Evolutionary conservation across 2,888 invertebrate species (phyloP).

Genomic region (Leptarthrus brevirostris): DNA sequence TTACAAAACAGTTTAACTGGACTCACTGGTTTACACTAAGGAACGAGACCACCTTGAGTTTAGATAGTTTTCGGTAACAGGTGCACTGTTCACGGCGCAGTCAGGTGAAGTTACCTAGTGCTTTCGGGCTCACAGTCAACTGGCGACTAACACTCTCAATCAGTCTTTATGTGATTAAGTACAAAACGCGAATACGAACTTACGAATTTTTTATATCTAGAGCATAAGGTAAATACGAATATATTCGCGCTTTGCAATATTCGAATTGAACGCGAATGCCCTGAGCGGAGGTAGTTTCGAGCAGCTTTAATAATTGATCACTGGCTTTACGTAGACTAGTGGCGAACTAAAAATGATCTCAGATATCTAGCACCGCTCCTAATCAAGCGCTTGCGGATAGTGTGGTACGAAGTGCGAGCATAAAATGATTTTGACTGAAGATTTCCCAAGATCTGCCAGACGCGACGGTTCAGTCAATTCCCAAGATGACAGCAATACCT

Average conservation of each 20-base stretch:
- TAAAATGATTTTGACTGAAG: constrained; percentile 9
- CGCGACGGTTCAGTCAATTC: neutral
- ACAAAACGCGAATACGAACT: constrained; percentile 11
- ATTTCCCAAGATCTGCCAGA: neutral
- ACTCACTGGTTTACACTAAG: neutral
- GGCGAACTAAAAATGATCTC: constrained; percentile 34
- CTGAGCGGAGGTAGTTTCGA: too few relatives aligned
- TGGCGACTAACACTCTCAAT: constrained; percentile 65
- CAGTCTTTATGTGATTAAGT: constrained; percentile 59
- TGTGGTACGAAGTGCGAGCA: constrained; percentile 8
- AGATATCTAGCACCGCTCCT: neutral
- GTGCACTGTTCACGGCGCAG: constrained; percentile 19
- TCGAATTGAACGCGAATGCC: neutral
- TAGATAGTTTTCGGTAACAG: neutral
- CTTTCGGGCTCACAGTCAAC: constrained; percentile 65
- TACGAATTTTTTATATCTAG: constrained; percentile 32
- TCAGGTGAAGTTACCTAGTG: constrained; percentile 34
- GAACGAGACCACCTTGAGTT: neutral
- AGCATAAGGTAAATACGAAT: constrained; percentile 27
- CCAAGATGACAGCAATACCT: neutral
- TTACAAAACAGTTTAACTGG: neutral
- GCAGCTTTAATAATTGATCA: constrained; percentile 33
- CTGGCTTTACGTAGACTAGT: neutral
- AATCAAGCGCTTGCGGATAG: neutral
- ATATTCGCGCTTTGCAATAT: constrained; percentile 5